These are phyloP conservation scores for Mercenaria mercenaria DNA, from an alignment of 1,140 invertebrate species.

Conservation along the genomic window DNA sequence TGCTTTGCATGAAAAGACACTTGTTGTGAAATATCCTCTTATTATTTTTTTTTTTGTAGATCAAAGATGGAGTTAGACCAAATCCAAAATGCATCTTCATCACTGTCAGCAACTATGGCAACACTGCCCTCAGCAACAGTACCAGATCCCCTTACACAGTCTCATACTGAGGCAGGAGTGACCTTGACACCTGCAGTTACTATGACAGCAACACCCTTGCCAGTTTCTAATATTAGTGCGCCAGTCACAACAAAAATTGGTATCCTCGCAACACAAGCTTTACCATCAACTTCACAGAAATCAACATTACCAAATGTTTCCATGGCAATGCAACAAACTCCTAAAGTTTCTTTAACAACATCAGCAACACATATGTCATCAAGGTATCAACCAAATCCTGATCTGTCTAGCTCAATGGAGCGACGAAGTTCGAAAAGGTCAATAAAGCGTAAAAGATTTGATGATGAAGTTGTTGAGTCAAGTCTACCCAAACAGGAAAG, in stretches of 20 bases:
- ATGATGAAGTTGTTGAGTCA: constrained; percentile 95
- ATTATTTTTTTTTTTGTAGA: no score
- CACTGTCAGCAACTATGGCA: background rate
- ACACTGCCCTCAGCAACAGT: background rate
- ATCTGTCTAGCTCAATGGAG: constrained; percentile 25
- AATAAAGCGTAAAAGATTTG: constrained; percentile 97
- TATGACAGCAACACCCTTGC: background rate
- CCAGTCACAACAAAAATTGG: background rate
- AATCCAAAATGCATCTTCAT: background rate
- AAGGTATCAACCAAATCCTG: constrained; percentile 34
- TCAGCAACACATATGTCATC: background rate
- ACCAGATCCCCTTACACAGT: background rate
- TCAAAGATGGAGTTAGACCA: background rate
- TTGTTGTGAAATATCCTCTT: no score
- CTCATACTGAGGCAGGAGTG: background rate
- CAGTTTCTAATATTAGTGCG: background rate
- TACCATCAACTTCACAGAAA: constrained; percentile 6
- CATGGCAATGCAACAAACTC: background rate
- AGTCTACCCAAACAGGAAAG: constrained; percentile 79
- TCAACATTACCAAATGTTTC: background rate
- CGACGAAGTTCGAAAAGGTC: constrained; percentile 93
- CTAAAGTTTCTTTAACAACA: background rate
- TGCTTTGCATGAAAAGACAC: no score
- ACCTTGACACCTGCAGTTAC: background rate
- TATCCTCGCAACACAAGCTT: background rate